Conservation (phyloP, 2,113 vertebrate genomes). For the Mus musculus region GRCm39 chr10:97589001-97589500, state of each 20-base stretch:
- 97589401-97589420: background rate
- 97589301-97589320: background rate
- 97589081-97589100: background rate
- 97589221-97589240: background rate
- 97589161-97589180: background rate
- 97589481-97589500: background rate
- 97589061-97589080: background rate
- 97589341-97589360: background rate
- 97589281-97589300: constrained; percentile 30
- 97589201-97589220: background rate
- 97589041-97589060: background rate
- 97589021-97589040: constrained; percentile 1
- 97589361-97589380: background rate
- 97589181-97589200: background rate
- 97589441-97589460: background rate
- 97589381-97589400: background rate
- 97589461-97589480: background rate
- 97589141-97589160: background rate
- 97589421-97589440: background rate
- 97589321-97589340: background rate
- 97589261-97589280: background rate
- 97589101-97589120: background rate
- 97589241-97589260: background rate
- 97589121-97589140: background rate
- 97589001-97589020: background rate